These are phyloP conservation scores for Rhizoglyphus robini DNA, from an alignment of 1,140 invertebrate species.

Conservation along the genomic window DNA sequence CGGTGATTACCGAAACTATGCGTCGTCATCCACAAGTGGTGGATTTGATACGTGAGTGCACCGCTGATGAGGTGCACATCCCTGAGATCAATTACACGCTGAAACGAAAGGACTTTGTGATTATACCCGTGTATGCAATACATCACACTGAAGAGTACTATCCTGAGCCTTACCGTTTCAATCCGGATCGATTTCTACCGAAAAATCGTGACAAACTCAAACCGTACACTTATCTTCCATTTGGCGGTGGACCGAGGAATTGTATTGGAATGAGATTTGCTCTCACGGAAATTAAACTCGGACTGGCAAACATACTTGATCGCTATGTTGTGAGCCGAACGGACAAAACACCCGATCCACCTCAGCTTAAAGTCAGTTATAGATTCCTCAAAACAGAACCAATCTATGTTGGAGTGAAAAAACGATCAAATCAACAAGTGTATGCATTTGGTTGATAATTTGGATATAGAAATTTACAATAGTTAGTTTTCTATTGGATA, in stretches of 20 bases:
- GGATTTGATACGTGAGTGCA: constrained; percentile 39
- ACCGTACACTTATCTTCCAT: constrained; percentile 52
- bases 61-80: constrained; percentile 41
- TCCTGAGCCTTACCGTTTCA: constrained; percentile 27
- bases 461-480: no score
- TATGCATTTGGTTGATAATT: no score
- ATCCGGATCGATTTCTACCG: constrained; percentile 22
- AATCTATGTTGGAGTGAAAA: background rate
- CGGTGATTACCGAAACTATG: constrained; percentile 44
- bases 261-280: constrained; percentile 50
- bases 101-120: constrained; percentile 40
- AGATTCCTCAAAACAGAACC: background rate
- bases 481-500: no score
- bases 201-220: constrained; percentile 31
- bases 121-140: constrained; percentile 46
- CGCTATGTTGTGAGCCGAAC: background rate
- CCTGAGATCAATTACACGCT: constrained; percentile 33
- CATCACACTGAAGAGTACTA: constrained; percentile 37
- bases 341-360: background rate
- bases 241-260: constrained; percentile 56
- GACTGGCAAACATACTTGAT: background rate
- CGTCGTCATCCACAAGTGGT: constrained; percentile 47
- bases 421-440: no score
- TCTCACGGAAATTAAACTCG: constrained; percentile 43
- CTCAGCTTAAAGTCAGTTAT: background rate